These are phyloP conservation scores for Poecilia latipinna DNA, from an alignment of 2,113 vertebrate species.

Conservation along the genomic window DNA sequence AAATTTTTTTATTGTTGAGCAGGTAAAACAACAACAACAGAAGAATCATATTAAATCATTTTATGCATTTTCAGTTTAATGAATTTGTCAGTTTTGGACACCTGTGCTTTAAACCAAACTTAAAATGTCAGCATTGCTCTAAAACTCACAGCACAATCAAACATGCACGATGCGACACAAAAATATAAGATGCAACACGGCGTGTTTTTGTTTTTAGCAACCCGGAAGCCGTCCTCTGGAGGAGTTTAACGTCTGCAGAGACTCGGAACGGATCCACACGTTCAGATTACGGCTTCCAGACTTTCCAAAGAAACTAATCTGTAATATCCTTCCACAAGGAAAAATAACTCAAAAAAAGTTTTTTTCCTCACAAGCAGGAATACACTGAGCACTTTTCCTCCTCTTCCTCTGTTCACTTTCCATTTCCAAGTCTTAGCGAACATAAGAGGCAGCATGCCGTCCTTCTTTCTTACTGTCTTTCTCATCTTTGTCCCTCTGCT, in stretches of 20 bases:
- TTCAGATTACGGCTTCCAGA: conserved; percentile 42
- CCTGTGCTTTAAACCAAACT: background rate
- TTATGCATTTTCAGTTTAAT: too few species aligned
- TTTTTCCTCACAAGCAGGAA: background rate
- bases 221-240: conserved; percentile 30
- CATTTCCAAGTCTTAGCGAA: conserved; percentile 23
- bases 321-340: conserved; percentile 36
- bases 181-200: conserved; percentile 18
- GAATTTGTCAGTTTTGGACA: too few species aligned
- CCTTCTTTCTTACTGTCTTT: background rate
- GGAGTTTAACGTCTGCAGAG: conserved; percentile 42
- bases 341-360: conserved; percentile 14
- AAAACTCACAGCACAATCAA: conserved; percentile 32
- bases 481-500: background rate
- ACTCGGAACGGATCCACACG: conserved; percentile 26
- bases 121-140: conserved; percentile 1
- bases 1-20: too few species aligned
- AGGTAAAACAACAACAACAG: too few species aligned
- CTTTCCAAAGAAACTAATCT: conserved; percentile 54
- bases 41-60: too few species aligned
- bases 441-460: conserved; percentile 11
- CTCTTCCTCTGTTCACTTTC: background rate
- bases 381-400: background rate
- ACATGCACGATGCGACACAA: conserved; percentile 29
- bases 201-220: conserved; percentile 41